phyloP scores from a whole-genome alignment of 2,797 vertebrate species.

The Eidolon dupreanum region DNA sequence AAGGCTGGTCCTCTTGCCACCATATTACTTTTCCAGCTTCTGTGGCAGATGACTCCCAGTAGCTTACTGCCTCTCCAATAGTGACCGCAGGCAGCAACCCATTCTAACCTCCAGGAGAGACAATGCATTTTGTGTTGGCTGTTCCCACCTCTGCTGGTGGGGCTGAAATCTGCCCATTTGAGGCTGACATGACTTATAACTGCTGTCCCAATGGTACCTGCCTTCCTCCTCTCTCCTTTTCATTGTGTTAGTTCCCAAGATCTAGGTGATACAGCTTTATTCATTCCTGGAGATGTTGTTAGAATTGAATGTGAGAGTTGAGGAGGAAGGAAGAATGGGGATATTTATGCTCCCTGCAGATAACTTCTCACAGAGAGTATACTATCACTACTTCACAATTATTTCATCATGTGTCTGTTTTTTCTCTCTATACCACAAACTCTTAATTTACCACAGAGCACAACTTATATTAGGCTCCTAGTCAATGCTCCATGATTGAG shows the following conservation, averaged over 20 bases:
- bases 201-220: neutral
- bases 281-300: neutral
- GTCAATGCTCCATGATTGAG: neutral
- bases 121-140: neutral
- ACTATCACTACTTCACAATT: neutral
- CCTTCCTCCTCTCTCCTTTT: neutral
- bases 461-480: neutral
- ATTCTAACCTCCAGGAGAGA: neutral
- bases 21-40: neutral
- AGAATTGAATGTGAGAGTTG: neutral
- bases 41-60: neutral
- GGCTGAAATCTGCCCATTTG: neutral
- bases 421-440: neutral
- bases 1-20: neutral
- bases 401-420: neutral
- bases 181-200: neutral
- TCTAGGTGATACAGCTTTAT: neutral
- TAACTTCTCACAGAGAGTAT: neutral
- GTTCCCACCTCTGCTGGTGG: neutral
- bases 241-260: neutral
- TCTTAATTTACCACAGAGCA: neutral
- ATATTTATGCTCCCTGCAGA: neutral
- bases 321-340: neutral
- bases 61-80: neutral
- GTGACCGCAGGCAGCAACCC: neutral